Evolutionary conservation across 2,888 invertebrate genomes (phyloP).

Genomic region (Nemurella pictetii): DNA sequence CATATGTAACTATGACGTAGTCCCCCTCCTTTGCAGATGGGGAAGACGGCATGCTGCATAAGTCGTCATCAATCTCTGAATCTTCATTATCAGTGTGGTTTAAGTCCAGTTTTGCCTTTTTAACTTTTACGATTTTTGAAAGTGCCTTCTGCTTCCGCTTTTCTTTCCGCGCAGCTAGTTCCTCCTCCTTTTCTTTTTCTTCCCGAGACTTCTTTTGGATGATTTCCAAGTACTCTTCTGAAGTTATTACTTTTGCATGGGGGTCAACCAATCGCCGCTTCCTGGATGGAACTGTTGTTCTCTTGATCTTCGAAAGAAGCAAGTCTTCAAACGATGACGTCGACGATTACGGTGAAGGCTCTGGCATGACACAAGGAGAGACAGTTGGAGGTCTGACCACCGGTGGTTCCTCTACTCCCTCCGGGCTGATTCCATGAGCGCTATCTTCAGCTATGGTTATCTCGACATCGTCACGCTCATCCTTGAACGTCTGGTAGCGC

Average conservation of each 20-base stretch:
- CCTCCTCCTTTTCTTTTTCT: slow-evolving; percentile 1
- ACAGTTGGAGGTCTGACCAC: neutral
- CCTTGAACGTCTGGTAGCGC: neutral
- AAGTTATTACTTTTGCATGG: neutral
- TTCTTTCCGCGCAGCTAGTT: neutral
- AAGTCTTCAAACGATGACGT: neutral
- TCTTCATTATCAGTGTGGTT: too few relatives aligned
- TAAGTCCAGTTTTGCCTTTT: too few relatives aligned
- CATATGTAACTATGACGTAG: slow-evolving; percentile 1
- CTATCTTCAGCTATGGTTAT: too few relatives aligned
- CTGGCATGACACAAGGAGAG: neutral
- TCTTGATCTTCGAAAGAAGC: neutral
- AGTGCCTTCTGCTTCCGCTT: too few relatives aligned
- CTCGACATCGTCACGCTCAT: too few relatives aligned
- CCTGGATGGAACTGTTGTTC: neutral
- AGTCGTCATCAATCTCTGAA: too few relatives aligned
- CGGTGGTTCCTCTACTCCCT: neutral
- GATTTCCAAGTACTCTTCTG: neutral
- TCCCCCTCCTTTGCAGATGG: neutral
- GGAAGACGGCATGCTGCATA: too few relatives aligned
- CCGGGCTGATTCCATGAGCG: too few relatives aligned
- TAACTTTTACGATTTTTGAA: too few relatives aligned
- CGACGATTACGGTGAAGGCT: neutral
- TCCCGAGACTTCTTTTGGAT: neutral
- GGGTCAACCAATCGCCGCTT: slow-evolving; percentile 3